phyloP scores from a whole-genome alignment of 2,888 invertebrate species.

The Mechanitis mazaeus region DNA sequence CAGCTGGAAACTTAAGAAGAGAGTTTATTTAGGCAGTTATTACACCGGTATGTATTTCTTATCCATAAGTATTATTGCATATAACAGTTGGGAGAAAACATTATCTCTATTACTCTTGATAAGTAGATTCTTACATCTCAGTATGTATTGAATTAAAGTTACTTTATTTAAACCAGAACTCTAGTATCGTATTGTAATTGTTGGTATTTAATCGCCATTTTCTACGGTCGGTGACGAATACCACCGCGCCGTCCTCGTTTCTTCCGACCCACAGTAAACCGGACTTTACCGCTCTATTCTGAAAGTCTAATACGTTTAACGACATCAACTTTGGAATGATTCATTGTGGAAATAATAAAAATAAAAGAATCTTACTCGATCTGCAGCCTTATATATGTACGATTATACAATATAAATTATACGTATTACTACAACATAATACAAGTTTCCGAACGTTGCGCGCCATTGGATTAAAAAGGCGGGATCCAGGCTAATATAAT shows the following conservation, averaged over 20 bases:
- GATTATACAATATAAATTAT: conserved; percentile 4
- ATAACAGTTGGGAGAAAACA: conserved; percentile 39
- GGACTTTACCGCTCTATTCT: conserved; percentile 61
- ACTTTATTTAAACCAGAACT: conserved; percentile 28
- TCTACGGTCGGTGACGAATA: conserved; percentile 75
- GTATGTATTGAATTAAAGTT: conserved; percentile 20
- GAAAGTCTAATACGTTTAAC: conserved; percentile 58
- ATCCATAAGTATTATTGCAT: conserved; percentile 31
- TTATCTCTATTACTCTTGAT: conserved; percentile 47
- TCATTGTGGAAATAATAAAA: conserved; percentile 68
- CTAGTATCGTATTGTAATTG: conserved; percentile 61
- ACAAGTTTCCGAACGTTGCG: conserved; percentile 35
- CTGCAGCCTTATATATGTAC: conserved; percentile 23
- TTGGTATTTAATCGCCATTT: conserved; percentile 77
- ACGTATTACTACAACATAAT: background rate
- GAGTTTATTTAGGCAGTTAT: conserved; percentile 25
- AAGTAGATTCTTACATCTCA: conserved; percentile 45
- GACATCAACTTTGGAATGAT: conserved; percentile 62
- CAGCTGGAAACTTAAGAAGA: conserved; percentile 39
- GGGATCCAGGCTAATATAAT: conserved; percentile 37
- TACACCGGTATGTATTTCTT: conserved; percentile 53
- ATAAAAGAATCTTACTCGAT: conserved; percentile 33
- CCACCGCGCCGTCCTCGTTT: conserved; percentile 69
- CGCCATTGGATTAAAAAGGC: conserved; percentile 42
- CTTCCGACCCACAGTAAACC: conserved; percentile 51